Evolutionary conservation across 1,140 invertebrate species (phyloP).

Genomic region (Drosophila leontia): DNA sequence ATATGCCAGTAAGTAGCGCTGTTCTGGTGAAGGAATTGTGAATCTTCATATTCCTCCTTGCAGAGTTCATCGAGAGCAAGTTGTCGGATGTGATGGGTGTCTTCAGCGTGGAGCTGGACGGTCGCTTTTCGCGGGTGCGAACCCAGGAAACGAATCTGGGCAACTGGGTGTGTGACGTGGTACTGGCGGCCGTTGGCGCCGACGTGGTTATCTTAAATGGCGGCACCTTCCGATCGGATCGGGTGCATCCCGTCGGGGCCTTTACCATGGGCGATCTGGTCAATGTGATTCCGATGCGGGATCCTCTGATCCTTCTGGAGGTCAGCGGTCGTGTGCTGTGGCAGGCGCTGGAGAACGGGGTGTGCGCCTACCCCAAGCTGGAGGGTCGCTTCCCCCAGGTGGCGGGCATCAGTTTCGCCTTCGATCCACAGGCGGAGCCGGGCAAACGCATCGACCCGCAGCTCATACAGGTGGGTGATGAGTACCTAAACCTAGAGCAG

Average conservation of each 20-base stretch:
- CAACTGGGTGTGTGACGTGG: constrained; percentile 95
- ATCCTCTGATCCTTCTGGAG: constrained; percentile 91
- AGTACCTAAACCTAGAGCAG: constrained; percentile 91
- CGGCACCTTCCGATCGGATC: constrained; percentile 88
- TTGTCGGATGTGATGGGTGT: constrained; percentile 93
- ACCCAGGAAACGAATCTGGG: constrained; percentile 95
- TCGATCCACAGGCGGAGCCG: constrained; percentile 90
- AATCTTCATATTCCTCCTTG: background rate
- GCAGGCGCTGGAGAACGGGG: constrained; percentile 92
- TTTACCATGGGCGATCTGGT: constrained; percentile 94
- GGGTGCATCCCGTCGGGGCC: constrained; percentile 91
- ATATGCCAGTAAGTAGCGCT: constrained; percentile 87
- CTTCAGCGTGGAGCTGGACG: constrained; percentile 93
- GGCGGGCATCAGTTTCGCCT: constrained; percentile 92
- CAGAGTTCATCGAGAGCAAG: constrained; percentile 92
- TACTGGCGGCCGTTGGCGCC: constrained; percentile 92
- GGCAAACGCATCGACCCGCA: constrained; percentile 89
- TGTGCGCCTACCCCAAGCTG: constrained; percentile 90
- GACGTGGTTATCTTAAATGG: constrained; percentile 95
- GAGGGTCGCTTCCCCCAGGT: constrained; percentile 93
- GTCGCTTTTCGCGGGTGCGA: constrained; percentile 91
- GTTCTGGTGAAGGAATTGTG: too few relatives aligned
- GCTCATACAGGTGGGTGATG: constrained; percentile 93
- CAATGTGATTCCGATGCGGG: constrained; percentile 93
- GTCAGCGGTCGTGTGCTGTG: constrained; percentile 89